Evolutionary conservation across 2,888 invertebrate species (phyloP), one percentile per base, ranked within the genome.

Genomic region (Cyclophora albipunctata): DNA sequence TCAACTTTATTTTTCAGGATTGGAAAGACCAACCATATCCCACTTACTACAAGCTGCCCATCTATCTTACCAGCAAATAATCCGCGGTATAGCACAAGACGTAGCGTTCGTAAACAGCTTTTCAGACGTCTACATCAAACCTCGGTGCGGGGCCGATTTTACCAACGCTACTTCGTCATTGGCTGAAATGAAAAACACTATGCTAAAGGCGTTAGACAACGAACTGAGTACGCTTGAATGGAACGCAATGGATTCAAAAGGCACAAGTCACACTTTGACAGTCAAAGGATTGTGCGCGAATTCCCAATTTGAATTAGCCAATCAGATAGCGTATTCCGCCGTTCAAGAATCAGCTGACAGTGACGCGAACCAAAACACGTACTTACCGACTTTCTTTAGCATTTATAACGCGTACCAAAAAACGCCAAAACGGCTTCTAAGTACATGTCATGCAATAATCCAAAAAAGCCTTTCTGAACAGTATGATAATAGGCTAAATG

Each of bases 11-110:
- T 48, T 77, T 81, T 48, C 78, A 90, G 92, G 91, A 35, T 73
- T 84, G 45, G 92, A 93, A 55, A 90, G 90, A 62, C 91, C 93
- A 20, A 90, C 90, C 6, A 67, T 92, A 43, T 90, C 91, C 34
- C 91, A 93, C 64, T 78, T 95, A 40, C 75, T 94, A 7, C 92
- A 92, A 72, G 90, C 91, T 0, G 90, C 92, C 0, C 91, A 91
- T 60, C 74, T 94, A 51, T 89, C 91, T 42, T 87, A 89, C 47
- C 93, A 94, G 71, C 92, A 93, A 74, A 70, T 92, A 42, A 78
- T 90, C 3, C 84, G 92, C 46, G 94, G 93, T 0, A 89, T 91
- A 47, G 71, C 89, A 0, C 69, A 84, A n/a, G 64, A 71, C 6
- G 78, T 81, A n/a, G 91, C 94, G 0, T 78, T 94, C 52, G 61